These are phyloP conservation scores for Danionella dracula DNA, from an alignment of 2,797 vertebrate genomes.

Conservation along the genomic window DNA sequence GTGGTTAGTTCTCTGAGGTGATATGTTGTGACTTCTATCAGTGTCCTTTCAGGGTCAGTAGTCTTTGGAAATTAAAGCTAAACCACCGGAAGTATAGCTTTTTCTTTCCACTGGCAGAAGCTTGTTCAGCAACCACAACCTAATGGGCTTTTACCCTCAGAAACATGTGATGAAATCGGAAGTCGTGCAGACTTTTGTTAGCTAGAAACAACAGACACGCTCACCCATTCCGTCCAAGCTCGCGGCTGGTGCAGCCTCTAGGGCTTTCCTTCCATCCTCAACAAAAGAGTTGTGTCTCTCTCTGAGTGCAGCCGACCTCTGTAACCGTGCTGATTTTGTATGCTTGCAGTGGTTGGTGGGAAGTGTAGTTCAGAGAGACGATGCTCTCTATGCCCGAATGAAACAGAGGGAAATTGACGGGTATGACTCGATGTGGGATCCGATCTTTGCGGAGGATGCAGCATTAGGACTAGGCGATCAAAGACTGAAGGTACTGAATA, in stretches of 20 bases:
- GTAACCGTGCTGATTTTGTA: conserved; percentile 82
- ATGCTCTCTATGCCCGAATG: conserved; percentile 84
- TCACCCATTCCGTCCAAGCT: conserved; percentile 60
- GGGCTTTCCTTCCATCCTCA: conserved; percentile 61
- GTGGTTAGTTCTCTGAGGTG: conserved; percentile 59
- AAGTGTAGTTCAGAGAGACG: conserved; percentile 85
- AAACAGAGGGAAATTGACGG: conserved; percentile 85
- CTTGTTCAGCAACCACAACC: conserved; percentile 26
- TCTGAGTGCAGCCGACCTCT: conserved; percentile 71
- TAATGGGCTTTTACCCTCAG: conserved; percentile 33
- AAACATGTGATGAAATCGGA: conserved; percentile 13
- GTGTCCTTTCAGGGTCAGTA: conserved; percentile 62
- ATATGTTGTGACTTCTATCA: conserved; percentile 55
- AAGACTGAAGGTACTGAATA: conserved; percentile 81
- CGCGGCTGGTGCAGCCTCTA: conserved; percentile 54
- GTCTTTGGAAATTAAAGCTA: conserved; percentile 63
- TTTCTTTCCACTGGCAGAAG: conserved; percentile 25
- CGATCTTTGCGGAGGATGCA: conserved; percentile 81
- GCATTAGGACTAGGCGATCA: conserved; percentile 83
- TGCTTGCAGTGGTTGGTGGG: conserved; percentile 84
- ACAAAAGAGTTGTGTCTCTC: conserved; percentile 45
- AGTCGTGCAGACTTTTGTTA: conserved; percentile 34
- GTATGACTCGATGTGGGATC: conserved; percentile 83
- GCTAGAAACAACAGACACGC: conserved; percentile 44
- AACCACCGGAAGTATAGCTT: conserved; percentile 36